Evolutionary conservation across 1,140 invertebrate genomes (phyloP).

Genomic region (Galendromus occidentalis): DNA sequence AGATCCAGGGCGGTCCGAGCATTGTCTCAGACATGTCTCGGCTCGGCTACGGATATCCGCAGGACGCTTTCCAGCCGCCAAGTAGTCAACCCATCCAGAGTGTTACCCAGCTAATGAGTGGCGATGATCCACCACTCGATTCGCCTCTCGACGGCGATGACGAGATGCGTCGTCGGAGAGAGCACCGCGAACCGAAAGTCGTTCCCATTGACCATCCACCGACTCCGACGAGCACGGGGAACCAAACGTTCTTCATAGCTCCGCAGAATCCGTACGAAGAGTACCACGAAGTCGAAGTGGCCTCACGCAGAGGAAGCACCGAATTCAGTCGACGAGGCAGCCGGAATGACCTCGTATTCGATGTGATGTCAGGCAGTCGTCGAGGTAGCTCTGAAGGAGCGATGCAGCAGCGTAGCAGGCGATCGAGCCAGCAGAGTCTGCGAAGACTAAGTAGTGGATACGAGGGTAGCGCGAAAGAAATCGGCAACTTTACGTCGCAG

Average conservation of each 20-base stretch:
- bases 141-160: neutral
- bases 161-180: neutral
- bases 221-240: neutral
- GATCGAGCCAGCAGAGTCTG: neutral
- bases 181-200: neutral
- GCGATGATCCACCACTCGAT: neutral
- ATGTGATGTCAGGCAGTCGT: neutral
- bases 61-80: neutral
- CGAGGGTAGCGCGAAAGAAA: neutral
- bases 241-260: conserved; percentile 6
- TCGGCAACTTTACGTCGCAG: neutral
- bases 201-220: conserved; percentile 1
- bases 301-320: neutral
- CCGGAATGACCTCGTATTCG: neutral
- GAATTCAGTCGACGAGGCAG: neutral
- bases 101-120: conserved; percentile 3
- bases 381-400: conserved; percentile 2
- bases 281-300: conserved; percentile 1
- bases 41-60: neutral
- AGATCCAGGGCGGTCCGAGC: neutral
- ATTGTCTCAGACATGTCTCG: neutral
- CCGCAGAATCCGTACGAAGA: conserved; percentile 2
- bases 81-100: conserved; percentile 9
- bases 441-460: neutral
- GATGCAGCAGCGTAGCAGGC: neutral